These are phyloP conservation scores for Iguana delicatissima DNA, from an alignment of 2,797 vertebrate species.

Conservation along the genomic window DNA sequence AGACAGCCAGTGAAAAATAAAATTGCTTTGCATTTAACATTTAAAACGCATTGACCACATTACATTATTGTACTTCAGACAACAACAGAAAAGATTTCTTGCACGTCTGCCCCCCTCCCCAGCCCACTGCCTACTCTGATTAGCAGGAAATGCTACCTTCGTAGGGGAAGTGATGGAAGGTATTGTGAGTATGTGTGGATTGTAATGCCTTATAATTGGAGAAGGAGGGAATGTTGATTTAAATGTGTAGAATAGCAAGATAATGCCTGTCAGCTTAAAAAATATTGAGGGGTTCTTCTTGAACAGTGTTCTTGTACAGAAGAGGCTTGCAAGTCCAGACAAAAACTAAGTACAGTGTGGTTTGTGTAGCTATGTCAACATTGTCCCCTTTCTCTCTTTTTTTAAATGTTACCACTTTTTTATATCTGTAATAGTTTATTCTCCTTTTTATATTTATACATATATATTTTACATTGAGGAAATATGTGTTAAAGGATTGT, in stretches of 20 bases:
- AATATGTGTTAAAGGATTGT: conserved; percentile 55
- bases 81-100: conserved; percentile 51
- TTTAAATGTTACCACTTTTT: conserved; percentile 21
- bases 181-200: conserved; percentile 39
- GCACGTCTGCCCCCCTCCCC: conserved; percentile 25
- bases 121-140: conserved; percentile 56
- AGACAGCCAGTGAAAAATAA: conserved; percentile 60
- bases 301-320: conserved; percentile 51
- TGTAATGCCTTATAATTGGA: conserved; percentile 78
- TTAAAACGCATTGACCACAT: conserved; percentile 57
- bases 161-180: conserved; percentile 58
- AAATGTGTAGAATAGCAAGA: conserved; percentile 62
- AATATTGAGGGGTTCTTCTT: conserved; percentile 38
- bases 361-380: conserved; percentile 32
- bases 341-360: conserved; percentile 34
- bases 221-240: conserved; percentile 34
- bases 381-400: conserved; percentile 11
- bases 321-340: conserved; percentile 38
- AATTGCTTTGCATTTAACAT: conserved; percentile 19
- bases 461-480: conserved; percentile 45
- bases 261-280: conserved; percentile 53
- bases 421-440: conserved; percentile 54
- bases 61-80: conserved; percentile 32
- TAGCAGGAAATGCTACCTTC: conserved; percentile 55
- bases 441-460: conserved; percentile 34